Evolutionary conservation across 2,888 invertebrate species (phyloP).

Genomic region (Andricus quercusramuli): DNA sequence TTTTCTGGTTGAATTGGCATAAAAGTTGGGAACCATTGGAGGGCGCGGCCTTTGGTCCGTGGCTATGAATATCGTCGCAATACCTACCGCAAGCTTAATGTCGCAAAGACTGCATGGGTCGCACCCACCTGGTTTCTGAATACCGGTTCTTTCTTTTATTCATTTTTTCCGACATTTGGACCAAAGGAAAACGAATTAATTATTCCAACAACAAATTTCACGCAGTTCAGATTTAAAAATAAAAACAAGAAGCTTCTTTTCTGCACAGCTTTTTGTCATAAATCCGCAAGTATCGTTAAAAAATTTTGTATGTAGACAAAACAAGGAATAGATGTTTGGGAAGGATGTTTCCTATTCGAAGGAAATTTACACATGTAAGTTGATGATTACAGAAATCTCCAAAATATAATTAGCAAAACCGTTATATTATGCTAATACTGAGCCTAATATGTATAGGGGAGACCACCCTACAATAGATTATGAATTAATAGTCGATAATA

Average conservation of each 20-base stretch:
- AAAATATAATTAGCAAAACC: no score
- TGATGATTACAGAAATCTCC: no score
- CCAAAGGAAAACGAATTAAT: background rate
- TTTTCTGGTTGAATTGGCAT: constrained; percentile 44
- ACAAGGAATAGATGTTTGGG: background rate
- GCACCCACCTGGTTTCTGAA: constrained; percentile 41
- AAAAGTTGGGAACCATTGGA: constrained; percentile 61
- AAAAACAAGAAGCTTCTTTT: background rate
- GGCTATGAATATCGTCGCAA: constrained; percentile 65
- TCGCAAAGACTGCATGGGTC: constrained; percentile 45
- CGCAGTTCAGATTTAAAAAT: background rate
- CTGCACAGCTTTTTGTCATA: background rate
- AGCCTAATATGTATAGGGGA: no score
- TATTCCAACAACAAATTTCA: background rate
- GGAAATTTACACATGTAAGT: background rate
- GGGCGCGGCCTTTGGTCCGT: constrained; percentile 63
- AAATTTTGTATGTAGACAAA: background rate
- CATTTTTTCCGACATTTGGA: background rate
- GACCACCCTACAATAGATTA: no score
- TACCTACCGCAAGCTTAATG: constrained; percentile 49
- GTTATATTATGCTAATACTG: no score
- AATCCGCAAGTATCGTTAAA: background rate
- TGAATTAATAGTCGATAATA: no score
- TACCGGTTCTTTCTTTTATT: constrained; percentile 24
- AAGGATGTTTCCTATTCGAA: background rate